These are phyloP conservation scores for Buphagus erythrorhynchus DNA, from an alignment of 2,797 vertebrate genomes.

Conservation along the genomic window DNA sequence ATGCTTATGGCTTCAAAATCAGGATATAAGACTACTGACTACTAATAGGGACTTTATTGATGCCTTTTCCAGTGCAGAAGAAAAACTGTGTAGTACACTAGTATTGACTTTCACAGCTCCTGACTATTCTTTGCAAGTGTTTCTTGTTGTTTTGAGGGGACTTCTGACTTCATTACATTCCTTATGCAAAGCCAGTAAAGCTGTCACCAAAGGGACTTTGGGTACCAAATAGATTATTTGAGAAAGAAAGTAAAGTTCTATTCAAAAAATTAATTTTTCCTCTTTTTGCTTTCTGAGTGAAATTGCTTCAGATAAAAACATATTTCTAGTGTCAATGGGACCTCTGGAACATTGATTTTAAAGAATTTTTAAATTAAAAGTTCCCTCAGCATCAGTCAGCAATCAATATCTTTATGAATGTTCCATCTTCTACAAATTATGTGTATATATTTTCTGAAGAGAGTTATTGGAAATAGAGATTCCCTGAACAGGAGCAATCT, in stretches of 20 bases:
- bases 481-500: background rate
- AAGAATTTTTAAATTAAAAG: background rate
- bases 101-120: background rate
- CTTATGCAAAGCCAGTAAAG: background rate
- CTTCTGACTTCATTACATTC: background rate
- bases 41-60: background rate
- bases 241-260: background rate
- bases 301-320: background rate
- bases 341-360: background rate
- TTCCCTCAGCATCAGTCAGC: background rate
- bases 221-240: background rate
- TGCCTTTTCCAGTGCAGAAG: background rate
- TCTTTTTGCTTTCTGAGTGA: background rate
- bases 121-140: rapidly evolving
- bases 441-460: background rate
- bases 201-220: background rate
- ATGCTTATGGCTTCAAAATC: background rate
- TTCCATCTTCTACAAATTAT: background rate
- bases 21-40: background rate
- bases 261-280: background rate
- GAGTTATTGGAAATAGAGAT: background rate
- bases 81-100: background rate
- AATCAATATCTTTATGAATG: background rate
- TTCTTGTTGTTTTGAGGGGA: background rate
- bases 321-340: background rate